phyloP scores from a whole-genome alignment of 1,140 invertebrate species.

The Pseudobourletiella spinata region DNA sequence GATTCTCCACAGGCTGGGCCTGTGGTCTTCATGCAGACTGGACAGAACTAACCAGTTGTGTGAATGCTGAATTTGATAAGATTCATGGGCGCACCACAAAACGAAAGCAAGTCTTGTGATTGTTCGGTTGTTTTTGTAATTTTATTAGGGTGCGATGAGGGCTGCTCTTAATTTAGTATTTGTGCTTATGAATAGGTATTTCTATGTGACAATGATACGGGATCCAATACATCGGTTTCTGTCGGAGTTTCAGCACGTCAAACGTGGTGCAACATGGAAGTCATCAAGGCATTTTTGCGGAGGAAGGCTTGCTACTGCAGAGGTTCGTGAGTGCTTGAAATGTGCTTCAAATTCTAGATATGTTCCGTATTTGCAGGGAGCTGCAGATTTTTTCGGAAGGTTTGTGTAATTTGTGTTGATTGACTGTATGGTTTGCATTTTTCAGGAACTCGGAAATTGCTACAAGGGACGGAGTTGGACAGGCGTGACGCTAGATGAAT shows the following conservation, averaged over 20 bases:
- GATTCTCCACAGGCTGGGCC: constrained; percentile 97
- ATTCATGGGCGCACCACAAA: constrained; percentile 70
- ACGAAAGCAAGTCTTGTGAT: constrained; percentile 49
- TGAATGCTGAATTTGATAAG: constrained; percentile 75
- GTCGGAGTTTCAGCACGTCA: constrained; percentile 90
- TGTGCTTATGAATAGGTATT: constrained; percentile 57
- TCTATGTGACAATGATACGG: constrained; percentile 90
- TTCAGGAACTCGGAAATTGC: constrained; percentile 61
- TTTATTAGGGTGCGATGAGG: too few relatives aligned
- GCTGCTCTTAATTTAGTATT: too few relatives aligned
- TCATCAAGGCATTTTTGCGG: constrained; percentile 74
- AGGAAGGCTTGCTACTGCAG: constrained; percentile 64
- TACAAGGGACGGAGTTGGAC: constrained; percentile 59
- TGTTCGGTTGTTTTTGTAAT: too few relatives aligned
- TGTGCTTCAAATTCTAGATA: too few relatives aligned
- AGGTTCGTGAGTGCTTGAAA: constrained; percentile 38
- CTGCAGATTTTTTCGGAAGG: too few relatives aligned
- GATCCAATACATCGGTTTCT: constrained; percentile 84
- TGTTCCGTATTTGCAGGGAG: too few relatives aligned
- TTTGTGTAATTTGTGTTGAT: too few relatives aligned
- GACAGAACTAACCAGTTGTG: constrained; percentile 87
- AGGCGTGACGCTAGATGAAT: constrained; percentile 67
- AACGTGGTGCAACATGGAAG: constrained; percentile 94
- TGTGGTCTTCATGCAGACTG: constrained; percentile 98
- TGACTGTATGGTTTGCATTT: too few relatives aligned